Evolutionary conservation across 1,140 invertebrate species (phyloP).

Genomic region (Forficula auricularia): DNA sequence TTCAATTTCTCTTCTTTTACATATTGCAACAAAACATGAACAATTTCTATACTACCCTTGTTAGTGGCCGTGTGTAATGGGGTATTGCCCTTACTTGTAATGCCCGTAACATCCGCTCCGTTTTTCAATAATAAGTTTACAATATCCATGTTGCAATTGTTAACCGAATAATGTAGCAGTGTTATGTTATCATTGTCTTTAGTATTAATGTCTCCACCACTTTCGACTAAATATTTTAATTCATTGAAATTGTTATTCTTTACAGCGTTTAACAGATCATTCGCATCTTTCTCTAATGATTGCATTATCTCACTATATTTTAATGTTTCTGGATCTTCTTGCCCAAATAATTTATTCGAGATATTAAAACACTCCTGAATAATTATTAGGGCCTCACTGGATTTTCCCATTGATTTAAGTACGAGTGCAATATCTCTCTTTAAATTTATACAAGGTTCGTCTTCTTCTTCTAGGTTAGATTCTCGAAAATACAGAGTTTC

Average conservation of each 20-base stretch:
- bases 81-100: no score
- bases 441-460: no score
- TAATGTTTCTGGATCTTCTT: slow-evolving; percentile 10
- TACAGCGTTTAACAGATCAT: neutral
- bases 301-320: slow-evolving; percentile 3
- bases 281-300: no score
- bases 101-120: no score
- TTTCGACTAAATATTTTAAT: slow-evolving; percentile 12
- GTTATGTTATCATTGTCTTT: slow-evolving; percentile 11
- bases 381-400: no score
- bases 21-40: no score
- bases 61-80: no score
- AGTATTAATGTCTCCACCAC: slow-evolving; percentile 12
- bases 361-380: no score
- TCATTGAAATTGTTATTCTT: slow-evolving; percentile 7
- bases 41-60: no score
- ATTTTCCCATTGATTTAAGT: no score
- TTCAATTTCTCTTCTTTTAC: no score
- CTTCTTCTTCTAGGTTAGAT: slow-evolving; percentile 2
- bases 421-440: no score
- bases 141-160: slow-evolving; percentile 10
- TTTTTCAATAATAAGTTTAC: slow-evolving; percentile 13
- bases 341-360: neutral
- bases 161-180: slow-evolving; percentile 14
- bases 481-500: slow-evolving; percentile 6